phyloP scores from a whole-genome alignment of 2,797 vertebrate genomes.

The Aldrovandia affinis region DNA sequence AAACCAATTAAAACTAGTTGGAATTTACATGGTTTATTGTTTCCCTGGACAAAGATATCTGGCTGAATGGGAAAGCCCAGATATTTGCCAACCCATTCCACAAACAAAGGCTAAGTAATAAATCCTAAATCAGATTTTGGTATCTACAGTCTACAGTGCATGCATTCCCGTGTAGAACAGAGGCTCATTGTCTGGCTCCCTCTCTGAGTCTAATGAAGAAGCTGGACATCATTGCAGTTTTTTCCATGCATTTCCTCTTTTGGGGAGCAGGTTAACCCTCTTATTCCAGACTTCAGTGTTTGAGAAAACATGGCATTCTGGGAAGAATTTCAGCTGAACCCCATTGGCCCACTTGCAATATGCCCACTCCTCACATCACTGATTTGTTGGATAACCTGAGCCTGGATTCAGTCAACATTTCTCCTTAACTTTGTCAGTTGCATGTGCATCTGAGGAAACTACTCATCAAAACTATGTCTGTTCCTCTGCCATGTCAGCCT shows the following conservation, averaged over 20 bases:
- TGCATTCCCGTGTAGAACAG: slow-evolving; percentile 66
- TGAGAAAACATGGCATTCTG: background rate
- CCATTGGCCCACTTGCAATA: background rate
- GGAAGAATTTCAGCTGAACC: background rate
- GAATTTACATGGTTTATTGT: slow-evolving; percentile 60
- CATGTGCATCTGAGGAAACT: background rate
- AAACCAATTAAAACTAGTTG: slow-evolving; percentile 67
- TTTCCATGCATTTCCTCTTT: background rate
- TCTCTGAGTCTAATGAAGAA: slow-evolving; percentile 48
- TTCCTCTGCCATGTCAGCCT: no score
- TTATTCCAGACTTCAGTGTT: background rate
- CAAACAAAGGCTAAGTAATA: slow-evolving; percentile 68
- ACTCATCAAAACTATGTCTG: no score
- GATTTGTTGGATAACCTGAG: background rate
- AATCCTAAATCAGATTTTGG: slow-evolving; percentile 75
- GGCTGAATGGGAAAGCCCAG: slow-evolving; percentile 61
- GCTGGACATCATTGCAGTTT: slow-evolving; percentile 15
- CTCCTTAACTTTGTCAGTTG: background rate
- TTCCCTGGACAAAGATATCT: slow-evolving; percentile 67
- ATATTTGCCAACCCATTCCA: slow-evolving; percentile 68
- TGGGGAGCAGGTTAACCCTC: slow-evolving; percentile 32
- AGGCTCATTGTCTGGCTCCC: slow-evolving; percentile 66
- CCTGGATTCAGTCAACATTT: background rate
- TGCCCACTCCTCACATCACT: background rate
- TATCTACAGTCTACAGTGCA: slow-evolving; percentile 71